Conservation (phyloP, 2,797 vertebrate species). For the Acrocephalus scirpaceus region DNA sequence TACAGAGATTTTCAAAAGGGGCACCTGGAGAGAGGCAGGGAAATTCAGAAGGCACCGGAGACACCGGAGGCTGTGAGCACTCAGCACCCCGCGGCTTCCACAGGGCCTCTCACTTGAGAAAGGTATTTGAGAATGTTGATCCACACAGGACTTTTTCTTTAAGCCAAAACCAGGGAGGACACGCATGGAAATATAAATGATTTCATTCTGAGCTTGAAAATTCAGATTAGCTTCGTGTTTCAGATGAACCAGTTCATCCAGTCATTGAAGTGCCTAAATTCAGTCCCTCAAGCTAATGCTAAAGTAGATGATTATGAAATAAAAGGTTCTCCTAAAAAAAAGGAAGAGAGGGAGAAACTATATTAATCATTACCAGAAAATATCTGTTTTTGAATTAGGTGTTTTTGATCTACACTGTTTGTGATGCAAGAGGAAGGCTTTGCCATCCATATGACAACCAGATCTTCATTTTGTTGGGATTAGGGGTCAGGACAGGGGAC, state of each 20-base stretch:
- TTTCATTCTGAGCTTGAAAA: conserved; percentile 30
- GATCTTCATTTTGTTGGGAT: conserved; percentile 69
- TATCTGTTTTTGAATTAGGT: conserved; percentile 62
- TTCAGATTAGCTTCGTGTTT: conserved; percentile 10
- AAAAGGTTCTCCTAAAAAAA: conserved; percentile 17
- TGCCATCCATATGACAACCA: conserved; percentile 65
- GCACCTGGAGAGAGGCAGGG: not conserved
- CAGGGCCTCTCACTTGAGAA: not conserved
- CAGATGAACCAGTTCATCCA: conserved; percentile 1
- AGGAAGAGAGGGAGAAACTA: not conserved
- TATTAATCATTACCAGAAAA: conserved; percentile 66
- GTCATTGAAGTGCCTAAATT: not conserved
- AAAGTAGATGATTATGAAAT: conserved; percentile 36
- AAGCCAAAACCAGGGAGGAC: not conserved
- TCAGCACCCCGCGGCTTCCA: not conserved
- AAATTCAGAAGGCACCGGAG: not conserved
- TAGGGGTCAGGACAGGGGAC: conserved; percentile 46
- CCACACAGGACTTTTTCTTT: not conserved
- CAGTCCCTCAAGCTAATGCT: not conserved
- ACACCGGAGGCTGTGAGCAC: not conserved
- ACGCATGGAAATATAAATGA: not conserved
- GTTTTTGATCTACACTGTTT: conserved; percentile 61
- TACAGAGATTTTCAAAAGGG: not conserved
- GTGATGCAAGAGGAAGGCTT: conserved; percentile 60
- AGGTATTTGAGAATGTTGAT: not conserved